Conservation (phyloP, 2,797 vertebrate species). For the Malacoraja senta region DNA sequence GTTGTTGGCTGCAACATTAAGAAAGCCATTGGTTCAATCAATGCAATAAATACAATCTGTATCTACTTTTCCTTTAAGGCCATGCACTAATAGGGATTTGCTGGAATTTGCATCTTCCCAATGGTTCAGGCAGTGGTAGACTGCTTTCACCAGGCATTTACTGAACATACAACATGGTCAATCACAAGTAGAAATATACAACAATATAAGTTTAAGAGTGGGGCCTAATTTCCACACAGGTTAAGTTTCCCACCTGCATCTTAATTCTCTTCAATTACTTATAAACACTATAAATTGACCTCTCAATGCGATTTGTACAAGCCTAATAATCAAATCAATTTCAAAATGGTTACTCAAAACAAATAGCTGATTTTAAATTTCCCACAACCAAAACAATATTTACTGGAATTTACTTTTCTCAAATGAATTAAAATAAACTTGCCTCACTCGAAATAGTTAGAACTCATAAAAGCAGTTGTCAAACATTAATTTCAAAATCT, state of each 20-base stretch:
- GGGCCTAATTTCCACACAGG: background rate
- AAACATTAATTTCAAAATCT: background rate
- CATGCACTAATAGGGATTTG: too few species aligned
- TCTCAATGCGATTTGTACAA: background rate
- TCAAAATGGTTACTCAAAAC: background rate
- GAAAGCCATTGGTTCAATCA: too few species aligned
- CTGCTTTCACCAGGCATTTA: too few species aligned
- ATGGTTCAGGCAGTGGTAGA: too few species aligned
- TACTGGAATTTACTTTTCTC: background rate
- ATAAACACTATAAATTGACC: background rate
- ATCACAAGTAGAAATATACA: too few species aligned
- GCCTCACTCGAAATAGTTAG: background rate
- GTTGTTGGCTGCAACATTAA: too few species aligned
- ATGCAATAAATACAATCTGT: too few species aligned
- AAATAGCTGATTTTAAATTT: background rate
- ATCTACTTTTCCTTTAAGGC: too few species aligned
- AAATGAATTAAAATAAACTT: background rate
- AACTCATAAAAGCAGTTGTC: background rate
- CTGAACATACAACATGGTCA: too few species aligned
- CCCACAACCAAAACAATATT: background rate
- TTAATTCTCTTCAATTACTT: constrained; percentile 5
- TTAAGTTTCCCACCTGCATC: background rate
- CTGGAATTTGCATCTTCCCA: too few species aligned
- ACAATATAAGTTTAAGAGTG: too few species aligned
- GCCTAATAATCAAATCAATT: too few species aligned